Evolutionary conservation across 2,797 vertebrate species (phyloP).

Genomic region (Enteromius mattozi): DNA sequence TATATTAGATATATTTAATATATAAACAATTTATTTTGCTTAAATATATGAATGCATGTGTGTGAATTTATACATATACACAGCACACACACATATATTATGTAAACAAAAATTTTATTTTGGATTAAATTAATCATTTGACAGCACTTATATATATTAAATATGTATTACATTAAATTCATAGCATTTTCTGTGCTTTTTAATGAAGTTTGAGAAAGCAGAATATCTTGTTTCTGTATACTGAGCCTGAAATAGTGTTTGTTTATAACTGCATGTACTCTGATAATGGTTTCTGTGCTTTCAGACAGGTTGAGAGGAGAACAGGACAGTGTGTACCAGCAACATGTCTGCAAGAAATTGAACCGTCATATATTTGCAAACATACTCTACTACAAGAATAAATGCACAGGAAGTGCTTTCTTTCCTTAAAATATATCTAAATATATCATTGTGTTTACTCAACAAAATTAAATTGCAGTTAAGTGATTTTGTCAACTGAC

Average conservation of each 20-base stretch:
- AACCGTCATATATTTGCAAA: not conserved
- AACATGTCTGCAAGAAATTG: not conserved
- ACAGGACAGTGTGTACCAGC: not conserved
- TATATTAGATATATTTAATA: too few species aligned
- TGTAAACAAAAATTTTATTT: too few species aligned
- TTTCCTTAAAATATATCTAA: not conserved
- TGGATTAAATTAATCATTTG: too few species aligned
- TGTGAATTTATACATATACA: too few species aligned
- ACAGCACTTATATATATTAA: too few species aligned
- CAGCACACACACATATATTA: too few species aligned
- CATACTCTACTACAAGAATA: not conserved
- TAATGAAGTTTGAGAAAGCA: not conserved
- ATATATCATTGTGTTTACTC: not conserved
- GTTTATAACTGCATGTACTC: constrained; percentile 8
- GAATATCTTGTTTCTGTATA: not conserved
- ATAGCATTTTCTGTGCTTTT: not conserved
- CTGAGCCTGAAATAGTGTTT: not conserved
- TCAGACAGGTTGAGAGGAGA: not conserved
- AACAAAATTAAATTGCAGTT: not conserved
- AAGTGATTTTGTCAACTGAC: not conserved
- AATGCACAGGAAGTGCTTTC: not conserved
- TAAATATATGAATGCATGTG: too few species aligned
- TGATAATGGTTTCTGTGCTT: not conserved
- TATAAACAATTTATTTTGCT: too few species aligned
- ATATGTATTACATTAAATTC: not conserved